These are phyloP conservation scores for Athene noctua DNA, from an alignment of 2,113 vertebrate genomes.

Conservation along the genomic window DNA sequence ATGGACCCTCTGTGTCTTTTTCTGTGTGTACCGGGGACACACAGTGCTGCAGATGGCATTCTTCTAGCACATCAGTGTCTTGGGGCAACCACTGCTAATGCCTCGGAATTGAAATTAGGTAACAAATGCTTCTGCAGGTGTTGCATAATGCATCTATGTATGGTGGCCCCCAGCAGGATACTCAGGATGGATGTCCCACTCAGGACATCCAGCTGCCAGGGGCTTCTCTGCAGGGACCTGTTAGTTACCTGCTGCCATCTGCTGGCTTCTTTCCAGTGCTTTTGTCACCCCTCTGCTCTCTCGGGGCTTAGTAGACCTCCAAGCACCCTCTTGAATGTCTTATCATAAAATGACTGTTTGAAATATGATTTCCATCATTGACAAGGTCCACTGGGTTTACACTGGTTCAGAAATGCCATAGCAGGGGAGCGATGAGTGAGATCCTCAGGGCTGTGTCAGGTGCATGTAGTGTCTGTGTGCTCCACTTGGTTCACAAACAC, in stretches of 20 bases:
- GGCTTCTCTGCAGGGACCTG: neutral
- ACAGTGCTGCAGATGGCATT: accelerated
- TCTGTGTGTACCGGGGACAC: accelerated
- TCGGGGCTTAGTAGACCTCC: neutral
- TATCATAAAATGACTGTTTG: neutral
- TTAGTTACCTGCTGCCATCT: neutral
- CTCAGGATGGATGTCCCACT: neutral
- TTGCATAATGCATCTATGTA: neutral
- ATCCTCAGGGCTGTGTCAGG: neutral
- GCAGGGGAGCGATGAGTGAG: accelerated
- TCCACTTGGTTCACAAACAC: neutral
- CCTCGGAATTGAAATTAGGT: neutral
- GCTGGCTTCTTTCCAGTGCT: neutral
- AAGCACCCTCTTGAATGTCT: neutral
- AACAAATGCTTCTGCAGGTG: neutral
- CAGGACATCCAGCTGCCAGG: neutral
- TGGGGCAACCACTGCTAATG: neutral
- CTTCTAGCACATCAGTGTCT: neutral
- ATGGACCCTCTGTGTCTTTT: neutral
- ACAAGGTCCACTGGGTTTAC: neutral
- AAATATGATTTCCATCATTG: neutral
- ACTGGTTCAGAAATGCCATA: neutral
- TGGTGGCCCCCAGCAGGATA: neutral
- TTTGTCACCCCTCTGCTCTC: neutral
- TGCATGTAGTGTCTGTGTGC: neutral